These are phyloP conservation scores for Nestor notabilis DNA, from an alignment of 2,113 vertebrate genomes.

Conservation along the genomic window DNA sequence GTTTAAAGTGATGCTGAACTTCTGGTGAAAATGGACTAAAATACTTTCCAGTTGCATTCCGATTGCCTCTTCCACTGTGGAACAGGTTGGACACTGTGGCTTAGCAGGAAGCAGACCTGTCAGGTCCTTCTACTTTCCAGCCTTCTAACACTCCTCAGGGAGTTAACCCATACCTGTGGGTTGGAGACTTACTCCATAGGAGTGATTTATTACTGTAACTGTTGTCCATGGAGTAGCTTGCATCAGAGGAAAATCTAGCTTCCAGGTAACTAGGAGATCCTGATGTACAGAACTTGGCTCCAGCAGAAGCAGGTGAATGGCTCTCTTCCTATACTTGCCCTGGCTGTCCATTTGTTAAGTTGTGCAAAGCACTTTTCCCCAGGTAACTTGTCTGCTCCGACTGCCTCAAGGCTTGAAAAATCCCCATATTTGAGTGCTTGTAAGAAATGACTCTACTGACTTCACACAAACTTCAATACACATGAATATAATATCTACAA, in stretches of 20 bases:
- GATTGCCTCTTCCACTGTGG: background rate
- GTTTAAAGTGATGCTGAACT: background rate
- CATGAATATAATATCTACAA: rapidly evolving
- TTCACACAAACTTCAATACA: background rate
- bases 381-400: background rate
- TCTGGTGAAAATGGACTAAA: background rate
- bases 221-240: background rate
- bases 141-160: background rate
- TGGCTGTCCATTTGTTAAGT: background rate
- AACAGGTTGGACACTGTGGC: background rate
- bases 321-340: background rate
- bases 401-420: background rate
- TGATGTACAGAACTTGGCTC: background rate
- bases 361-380: background rate
- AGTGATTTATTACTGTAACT: background rate
- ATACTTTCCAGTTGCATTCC: background rate
- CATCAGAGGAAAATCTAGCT: background rate
- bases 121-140: constrained; percentile 39
- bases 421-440: background rate
- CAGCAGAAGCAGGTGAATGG: background rate
- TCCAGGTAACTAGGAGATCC: background rate
- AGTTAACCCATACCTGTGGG: background rate
- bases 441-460: background rate
- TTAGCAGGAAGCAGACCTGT: background rate
- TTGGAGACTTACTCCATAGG: background rate